Base-by-base conservation (phyloP, 2,888 invertebrate genomes). In the Cephus runcator region DNA sequence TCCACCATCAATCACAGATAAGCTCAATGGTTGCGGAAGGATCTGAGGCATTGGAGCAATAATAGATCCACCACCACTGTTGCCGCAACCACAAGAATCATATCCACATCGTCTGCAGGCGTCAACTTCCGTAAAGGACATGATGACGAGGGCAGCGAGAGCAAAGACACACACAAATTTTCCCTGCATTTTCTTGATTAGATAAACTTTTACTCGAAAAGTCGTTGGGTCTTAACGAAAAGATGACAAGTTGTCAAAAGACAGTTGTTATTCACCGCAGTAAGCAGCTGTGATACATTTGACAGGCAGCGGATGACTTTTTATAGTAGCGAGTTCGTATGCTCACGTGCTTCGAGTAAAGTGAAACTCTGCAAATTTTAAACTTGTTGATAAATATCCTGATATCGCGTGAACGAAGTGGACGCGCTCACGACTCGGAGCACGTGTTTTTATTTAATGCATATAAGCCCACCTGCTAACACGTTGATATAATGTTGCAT, bases 101-200 rank as follows among this genome's bases (percentile, higher is more conserved):
- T 35, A 15, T 2, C 79, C 77, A 23, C 83, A 82, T 56, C 69
- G 78, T n/a, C 73, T 78, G 35, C 82, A 82, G n/a, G 82, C 83
- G 33, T 80, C 79, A 4, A 34, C 34, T 12, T 69, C 36, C 23
- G 77, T 75, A 68, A 82, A 35, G 34, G 68, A 69, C 12, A 76
- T 68, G n/a, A 79, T 69, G 11, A 81, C 30, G n/a, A 82, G 69
- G n/a, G 77, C 73, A 23, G 69, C 79, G 9, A 82, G 3, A 40
- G 79, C 15, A 12, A 74, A 76, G n/a, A 68, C 77, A n/a, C 75
- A 79, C 2, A 80, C 34, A n/a, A 81, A 73, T 73, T 79, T 79
- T 30, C 73, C 79, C 34, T 73, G 76, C 83, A 83, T 78, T 76
- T 69, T 79, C 77, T 79, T 75, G 34, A 23, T 56, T 2, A 9